Base-by-base conservation (phyloP, 1,140 invertebrate species). In the Drosophila athabasca region DNA sequence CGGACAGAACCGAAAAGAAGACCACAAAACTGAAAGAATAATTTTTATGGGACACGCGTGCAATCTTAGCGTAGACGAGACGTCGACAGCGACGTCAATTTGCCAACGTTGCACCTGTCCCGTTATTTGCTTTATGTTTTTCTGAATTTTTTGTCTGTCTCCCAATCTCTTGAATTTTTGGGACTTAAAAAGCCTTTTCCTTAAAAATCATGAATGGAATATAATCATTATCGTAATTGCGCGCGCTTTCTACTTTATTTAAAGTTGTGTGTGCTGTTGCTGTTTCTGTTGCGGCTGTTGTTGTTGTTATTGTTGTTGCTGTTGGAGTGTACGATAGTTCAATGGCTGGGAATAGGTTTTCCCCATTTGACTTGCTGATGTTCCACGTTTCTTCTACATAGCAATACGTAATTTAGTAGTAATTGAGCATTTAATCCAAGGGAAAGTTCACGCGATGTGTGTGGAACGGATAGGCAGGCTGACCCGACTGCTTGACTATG, bases 361-460 rank as follows among this genome's bases (percentile, higher is more conserved):
- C 11, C 46, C 48, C 19, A 87, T 85, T 85, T 68, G 75, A 78
- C 50, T 87, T 85, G 82, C 62, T 68, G 41, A 87, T 71, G 52
- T 62, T 76, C 73, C 81, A 77, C 68, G 73, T 85, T 80, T 67
- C 53, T 66, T 46, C 22, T 46, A 17, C 51, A 69, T 51, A 60
- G 49, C 59, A 41, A 64, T 84, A 74, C 73, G 68, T 71, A 75
- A 81, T 69, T 68, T 76, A 69, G 53, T 39, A 44, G 45, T 79
- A 83, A 84, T 84, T 80, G 72, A 76, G 72, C 68, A 67, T 43
- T 72, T 59, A 60, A 48, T 39, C 46, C 73, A 78, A 67, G 43
- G 66, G 65, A 84, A 84, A 83, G 68, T 69, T 61, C 26, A 60
- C 22, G n/a, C 54, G 59, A 53, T 68, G 60, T 69, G 58, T 52